Percentiles rank a stretch among this genome's conserved stretches.
Conservation (phyloP, 2,113 vertebrate genomes). For the Suncus etruscus region DNA sequence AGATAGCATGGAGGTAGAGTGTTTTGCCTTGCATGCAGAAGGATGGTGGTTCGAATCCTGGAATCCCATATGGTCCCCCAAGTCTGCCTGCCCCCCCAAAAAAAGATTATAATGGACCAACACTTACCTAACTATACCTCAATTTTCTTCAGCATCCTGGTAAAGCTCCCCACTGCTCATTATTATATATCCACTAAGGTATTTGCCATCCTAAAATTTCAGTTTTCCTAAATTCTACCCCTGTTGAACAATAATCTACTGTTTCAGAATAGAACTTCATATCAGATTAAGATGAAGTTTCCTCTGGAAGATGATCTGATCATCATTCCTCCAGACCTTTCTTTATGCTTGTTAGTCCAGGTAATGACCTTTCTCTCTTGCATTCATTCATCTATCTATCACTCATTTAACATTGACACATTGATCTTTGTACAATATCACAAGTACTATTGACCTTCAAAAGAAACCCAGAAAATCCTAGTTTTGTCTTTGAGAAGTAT, state of each 20-base stretch:
- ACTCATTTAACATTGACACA: neutral
- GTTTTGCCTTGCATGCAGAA: no score
- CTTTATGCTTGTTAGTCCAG: neutral
- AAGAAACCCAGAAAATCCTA: neutral
- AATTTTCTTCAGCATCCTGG: neutral
- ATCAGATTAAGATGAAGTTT: neutral
- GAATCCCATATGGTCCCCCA: no score
- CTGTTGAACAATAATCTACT: neutral
- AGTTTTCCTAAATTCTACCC: neutral
- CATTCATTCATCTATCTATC: neutral
- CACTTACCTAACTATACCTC: no score
- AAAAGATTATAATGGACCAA: no score
- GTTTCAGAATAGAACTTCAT: neutral
- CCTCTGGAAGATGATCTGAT: neutral
- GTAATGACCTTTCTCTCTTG: neutral
- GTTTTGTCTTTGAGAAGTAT: neutral
- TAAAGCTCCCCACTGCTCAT: neutral
- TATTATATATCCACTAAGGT: neutral
- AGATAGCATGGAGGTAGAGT: no score
- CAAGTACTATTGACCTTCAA: neutral
- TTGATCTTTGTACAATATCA: neutral
- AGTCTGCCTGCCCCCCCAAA: no score
- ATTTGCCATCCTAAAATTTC: conserved; percentile 15
- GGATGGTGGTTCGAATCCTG: no score
- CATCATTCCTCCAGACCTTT: neutral